Evolutionary conservation across 2,888 invertebrate species (phyloP).

Genomic region (Candidula unifasciata): DNA sequence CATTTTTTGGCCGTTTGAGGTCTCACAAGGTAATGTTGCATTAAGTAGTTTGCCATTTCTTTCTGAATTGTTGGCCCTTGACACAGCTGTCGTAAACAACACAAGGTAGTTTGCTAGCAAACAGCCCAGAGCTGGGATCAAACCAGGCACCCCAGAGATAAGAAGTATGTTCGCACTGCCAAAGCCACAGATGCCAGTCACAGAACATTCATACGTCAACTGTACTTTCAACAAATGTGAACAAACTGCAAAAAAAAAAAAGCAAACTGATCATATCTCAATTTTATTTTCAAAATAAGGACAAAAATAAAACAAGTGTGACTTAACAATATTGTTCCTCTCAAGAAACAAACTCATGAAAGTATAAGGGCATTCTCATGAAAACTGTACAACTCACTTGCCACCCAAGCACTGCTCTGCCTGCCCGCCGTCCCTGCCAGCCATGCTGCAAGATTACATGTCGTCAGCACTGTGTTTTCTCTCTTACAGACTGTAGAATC

Average conservation of each 20-base stretch:
- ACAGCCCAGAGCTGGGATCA: too few species aligned
- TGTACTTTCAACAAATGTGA: too few species aligned
- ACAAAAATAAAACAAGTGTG: constrained; percentile 24
- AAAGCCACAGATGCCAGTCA: too few species aligned
- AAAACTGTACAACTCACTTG: neutral
- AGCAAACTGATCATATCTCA: constrained; percentile 12
- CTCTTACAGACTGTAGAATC: constrained; percentile 10
- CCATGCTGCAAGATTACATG: neutral
- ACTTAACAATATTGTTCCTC: constrained; percentile 26
- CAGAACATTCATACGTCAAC: neutral
- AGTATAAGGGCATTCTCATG: constrained; percentile 40
- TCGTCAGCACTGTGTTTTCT: neutral
- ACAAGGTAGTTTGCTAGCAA: too few species aligned
- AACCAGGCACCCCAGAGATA: too few species aligned
- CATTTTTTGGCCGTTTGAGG: too few species aligned
- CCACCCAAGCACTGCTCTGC: neutral
- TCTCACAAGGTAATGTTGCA: too few species aligned
- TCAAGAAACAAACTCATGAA: constrained; percentile 43
- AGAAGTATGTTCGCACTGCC: too few species aligned
- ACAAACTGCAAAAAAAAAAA: too few species aligned
- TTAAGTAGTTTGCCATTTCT: too few species aligned
- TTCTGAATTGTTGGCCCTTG: too few species aligned
- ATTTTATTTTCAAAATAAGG: constrained; percentile 39
- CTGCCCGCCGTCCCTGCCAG: neutral
- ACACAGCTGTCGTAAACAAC: too few species aligned